These are phyloP conservation scores for Chamaea fasciata DNA, from an alignment of 2,113 vertebrate genomes.

Conservation along the genomic window DNA sequence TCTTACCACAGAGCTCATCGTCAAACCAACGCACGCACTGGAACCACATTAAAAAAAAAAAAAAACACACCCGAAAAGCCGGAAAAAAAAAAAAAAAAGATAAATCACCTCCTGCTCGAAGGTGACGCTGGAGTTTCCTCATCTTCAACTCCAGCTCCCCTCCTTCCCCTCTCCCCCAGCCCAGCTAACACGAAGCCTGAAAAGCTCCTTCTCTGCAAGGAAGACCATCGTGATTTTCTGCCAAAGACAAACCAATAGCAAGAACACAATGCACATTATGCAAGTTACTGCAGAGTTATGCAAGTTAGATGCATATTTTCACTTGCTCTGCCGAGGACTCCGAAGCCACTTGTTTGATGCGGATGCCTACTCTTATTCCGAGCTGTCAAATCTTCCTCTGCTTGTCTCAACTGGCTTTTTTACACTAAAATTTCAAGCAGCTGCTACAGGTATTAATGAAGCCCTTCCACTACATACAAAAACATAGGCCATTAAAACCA, in stretches of 20 bases:
- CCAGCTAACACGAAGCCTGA: neutral
- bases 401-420: neutral
- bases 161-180: neutral
- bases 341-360: constrained; percentile 53
- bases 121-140: neutral
- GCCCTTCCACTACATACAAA: neutral
- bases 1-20: neutral
- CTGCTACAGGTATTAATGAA: neutral
- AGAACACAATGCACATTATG: constrained; percentile 54
- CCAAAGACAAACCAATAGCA: constrained; percentile 4
- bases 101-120: neutral
- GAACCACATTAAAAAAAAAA: neutral
- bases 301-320: constrained; percentile 57
- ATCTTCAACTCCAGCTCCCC: neutral
- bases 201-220: neutral
- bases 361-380: neutral
- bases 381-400: neutral
- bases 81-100: neutral
- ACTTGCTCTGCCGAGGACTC: neutral
- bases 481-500: neutral
- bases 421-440: neutral
- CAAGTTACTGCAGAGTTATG: constrained; percentile 67
- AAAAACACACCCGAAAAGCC: neutral
- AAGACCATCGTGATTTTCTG: neutral
- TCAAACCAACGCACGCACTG: neutral